Percentiles rank a stretch among this genome's conserved stretches.
phyloP scores from a whole-genome alignment of 2,888 invertebrate genomes.

The Melanotus villosus region DNA sequence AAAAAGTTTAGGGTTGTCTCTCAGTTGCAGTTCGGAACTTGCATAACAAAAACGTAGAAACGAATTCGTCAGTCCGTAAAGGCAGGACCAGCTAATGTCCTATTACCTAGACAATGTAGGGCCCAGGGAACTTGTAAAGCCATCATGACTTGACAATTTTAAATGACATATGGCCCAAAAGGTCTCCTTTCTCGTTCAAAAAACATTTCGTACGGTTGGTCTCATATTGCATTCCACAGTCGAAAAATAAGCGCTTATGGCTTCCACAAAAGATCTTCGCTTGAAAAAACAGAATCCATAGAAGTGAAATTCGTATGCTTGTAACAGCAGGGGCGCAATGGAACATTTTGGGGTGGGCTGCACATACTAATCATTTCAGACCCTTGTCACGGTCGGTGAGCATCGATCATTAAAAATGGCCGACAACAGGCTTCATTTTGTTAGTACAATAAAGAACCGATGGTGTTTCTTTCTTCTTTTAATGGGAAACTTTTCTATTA shows the following conservation, averaged over 20 bases:
- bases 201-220: constrained; percentile 45
- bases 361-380: constrained; percentile 63
- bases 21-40: too few species aligned
- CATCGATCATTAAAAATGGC: constrained; percentile 63
- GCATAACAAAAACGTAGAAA: not conserved
- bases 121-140: constrained; percentile 40
- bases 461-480: constrained; percentile 41
- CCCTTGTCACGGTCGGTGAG: constrained; percentile 62
- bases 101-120: constrained; percentile 34
- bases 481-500: constrained; percentile 29
- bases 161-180: constrained; percentile 53
- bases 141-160: constrained; percentile 53
- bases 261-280: constrained; percentile 39
- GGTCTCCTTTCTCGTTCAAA: constrained; percentile 38
- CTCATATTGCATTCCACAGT: constrained; percentile 52
- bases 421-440: constrained; percentile 49
- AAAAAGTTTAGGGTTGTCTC: too few species aligned
- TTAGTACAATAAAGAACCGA: constrained; percentile 45
- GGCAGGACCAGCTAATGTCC: constrained; percentile 4
- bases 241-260: constrained; percentile 52
- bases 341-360: constrained; percentile 54
- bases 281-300: constrained; percentile 48
- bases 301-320: constrained; percentile 51
- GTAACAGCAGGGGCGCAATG: constrained; percentile 48
- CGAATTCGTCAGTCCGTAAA: not conserved